Base-by-base conservation (phyloP, 2,113 vertebrate species). In the Agelaius tricolor region DNA sequence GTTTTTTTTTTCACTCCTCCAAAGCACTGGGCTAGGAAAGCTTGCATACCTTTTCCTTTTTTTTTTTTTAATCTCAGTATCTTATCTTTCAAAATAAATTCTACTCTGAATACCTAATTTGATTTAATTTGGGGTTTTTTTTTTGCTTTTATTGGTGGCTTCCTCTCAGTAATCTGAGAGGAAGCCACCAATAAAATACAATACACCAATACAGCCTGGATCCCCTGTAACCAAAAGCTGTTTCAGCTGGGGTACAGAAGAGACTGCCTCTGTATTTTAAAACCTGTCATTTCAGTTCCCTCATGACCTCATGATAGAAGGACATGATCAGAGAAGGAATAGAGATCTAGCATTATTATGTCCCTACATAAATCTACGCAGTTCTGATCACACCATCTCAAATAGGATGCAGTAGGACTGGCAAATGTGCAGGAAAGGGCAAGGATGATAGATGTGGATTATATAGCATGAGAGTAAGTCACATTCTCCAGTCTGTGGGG, bases 51-150 rank as follows among this genome's bases (percentile, higher is more conserved):
- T 92, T 89, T 88, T 69, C 83, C 71, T 86, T 88, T 74, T 78
- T 80, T 78, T 80, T 8, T 5, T 37, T 37, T 37, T 37, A 37
- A 79, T 87, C 47, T 74, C 30, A 71, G 51, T 75, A 33, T 81
- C 43, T 66, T 55, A 9, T 63, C 26, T 71, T 73, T 94, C 39
- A 79, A 89, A 89, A 89, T 67, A 89, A 96, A 91, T 78, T 89
- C 52, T 63, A 88, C 66, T 14, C 63, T 47, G 75, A 67, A 51
- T 73, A 55, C 31, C 24, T 84, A 18, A 15, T 85, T 87, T 91
- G 43, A 43, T 84, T 78, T 77, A 0, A 28, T 81, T 85, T 65
- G 37, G 37, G 8, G 37, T 74, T 84, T 88, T 65, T 44, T 37
- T 75, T 62, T 84, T 88, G 47, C 8, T 81, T 86, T 89, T 89